Conservation (phyloP, 2,797 vertebrate genomes). For the Nasua narica region DNA sequence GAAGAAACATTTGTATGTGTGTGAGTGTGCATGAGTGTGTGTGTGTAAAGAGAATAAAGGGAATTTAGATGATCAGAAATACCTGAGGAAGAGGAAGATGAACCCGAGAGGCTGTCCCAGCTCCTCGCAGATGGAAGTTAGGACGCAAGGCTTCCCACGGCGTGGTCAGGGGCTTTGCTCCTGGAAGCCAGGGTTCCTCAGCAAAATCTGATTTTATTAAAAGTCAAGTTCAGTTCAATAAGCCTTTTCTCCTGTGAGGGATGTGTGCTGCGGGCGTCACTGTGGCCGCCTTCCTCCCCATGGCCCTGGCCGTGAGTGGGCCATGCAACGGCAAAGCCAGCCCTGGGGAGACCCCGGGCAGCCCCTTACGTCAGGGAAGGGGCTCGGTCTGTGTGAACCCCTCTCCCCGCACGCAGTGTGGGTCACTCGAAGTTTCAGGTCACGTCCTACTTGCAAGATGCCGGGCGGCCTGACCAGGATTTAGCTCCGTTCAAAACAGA, state of each 20-base stretch:
- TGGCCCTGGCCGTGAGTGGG: fast-evolving
- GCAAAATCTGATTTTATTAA: fast-evolving
- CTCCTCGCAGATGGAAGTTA: background rate
- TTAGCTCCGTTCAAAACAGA: background rate
- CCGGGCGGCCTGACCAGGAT: fast-evolving
- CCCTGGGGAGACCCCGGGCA: fast-evolving
- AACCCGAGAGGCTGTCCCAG: fast-evolving
- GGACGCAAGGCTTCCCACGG: fast-evolving
- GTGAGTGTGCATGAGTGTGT: background rate
- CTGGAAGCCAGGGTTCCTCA: background rate
- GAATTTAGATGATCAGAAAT: no score
- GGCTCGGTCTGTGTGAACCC: fast-evolving
- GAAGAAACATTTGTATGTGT: background rate
- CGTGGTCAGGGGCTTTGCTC: background rate
- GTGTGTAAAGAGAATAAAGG: background rate
- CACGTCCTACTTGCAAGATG: no score
- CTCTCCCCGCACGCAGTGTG: fast-evolving
- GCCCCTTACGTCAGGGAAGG: fast-evolving
- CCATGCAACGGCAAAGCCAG: no score
- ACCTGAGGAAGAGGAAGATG: background rate
- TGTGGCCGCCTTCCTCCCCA: fast-evolving
- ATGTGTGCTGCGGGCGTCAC: fast-evolving
- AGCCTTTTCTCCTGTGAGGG: background rate
- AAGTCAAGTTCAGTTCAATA: fast-evolving
- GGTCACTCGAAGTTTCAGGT: background rate